phyloP scores from a whole-genome alignment of 2,113 vertebrate species.

The Pollachius pollachius region DNA sequence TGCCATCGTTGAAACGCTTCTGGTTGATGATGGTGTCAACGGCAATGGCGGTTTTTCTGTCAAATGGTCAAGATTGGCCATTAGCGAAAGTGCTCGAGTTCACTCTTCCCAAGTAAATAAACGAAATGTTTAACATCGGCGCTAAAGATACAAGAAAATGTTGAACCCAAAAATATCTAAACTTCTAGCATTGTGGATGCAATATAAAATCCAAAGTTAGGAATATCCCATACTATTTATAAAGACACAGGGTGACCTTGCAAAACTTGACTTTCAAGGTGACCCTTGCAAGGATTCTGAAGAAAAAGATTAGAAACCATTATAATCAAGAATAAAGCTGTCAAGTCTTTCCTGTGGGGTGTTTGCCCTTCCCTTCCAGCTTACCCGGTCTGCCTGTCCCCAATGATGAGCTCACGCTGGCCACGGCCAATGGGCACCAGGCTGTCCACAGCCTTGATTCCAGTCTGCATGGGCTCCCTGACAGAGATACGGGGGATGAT shows the following conservation, averaged over 20 bases:
- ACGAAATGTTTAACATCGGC: too few relatives aligned
- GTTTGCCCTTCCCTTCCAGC: background rate
- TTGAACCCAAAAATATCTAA: too few relatives aligned
- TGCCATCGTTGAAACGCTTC: slow-evolving; percentile 94
- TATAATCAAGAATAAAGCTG: background rate
- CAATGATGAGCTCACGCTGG: slow-evolving; percentile 97
- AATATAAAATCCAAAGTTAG: too few relatives aligned
- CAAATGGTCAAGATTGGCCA: slow-evolving; percentile 5
- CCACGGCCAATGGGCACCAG: slow-evolving; percentile 97
- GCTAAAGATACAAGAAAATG: too few relatives aligned
- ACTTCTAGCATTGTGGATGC: too few relatives aligned
- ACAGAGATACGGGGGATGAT: slow-evolving; percentile 98
- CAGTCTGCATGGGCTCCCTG: slow-evolving; percentile 98
- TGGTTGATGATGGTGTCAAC: slow-evolving; percentile 99
- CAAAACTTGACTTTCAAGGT: background rate
- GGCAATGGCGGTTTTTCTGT: slow-evolving; percentile 96
- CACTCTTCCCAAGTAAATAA: background rate
- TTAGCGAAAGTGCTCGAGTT: too few relatives aligned
- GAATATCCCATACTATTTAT: too few relatives aligned
- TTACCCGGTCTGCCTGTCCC: slow-evolving; percentile 97
- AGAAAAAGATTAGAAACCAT: background rate
- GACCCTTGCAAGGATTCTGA: background rate
- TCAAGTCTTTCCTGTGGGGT: background rate
- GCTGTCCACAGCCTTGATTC: slow-evolving; percentile 98
- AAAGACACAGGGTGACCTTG: background rate